These are phyloP conservation scores for Myathropa florea DNA, from an alignment of 2,888 invertebrate species.

Conservation along the genomic window DNA sequence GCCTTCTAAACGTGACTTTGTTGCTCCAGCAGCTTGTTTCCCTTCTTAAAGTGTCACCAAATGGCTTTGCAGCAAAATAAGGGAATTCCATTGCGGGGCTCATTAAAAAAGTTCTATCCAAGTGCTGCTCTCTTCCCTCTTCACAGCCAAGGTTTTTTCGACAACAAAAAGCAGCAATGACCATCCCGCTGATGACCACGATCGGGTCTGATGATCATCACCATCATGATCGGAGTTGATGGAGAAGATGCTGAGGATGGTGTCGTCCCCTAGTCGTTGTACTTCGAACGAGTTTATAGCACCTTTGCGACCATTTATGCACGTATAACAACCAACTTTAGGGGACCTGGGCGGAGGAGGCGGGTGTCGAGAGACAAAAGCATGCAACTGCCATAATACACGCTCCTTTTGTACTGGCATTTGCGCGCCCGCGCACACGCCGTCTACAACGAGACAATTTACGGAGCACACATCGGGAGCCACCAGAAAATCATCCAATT, in stretches of 20 bases:
- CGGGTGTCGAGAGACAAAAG: conserved; percentile 2
- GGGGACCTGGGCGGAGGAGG: background rate
- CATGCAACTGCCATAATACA: conserved; percentile 61
- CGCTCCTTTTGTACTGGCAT: conserved; percentile 54
- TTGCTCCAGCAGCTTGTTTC: background rate
- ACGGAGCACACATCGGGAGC: conserved; percentile 58
- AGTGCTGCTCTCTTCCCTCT: background rate
- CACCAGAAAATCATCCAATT: conserved; percentile 72
- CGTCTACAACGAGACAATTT: conserved; percentile 64
- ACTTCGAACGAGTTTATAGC: conserved; percentile 66
- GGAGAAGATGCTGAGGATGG: background rate
- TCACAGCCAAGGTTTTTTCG: background rate
- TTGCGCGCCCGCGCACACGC: conserved; percentile 32
- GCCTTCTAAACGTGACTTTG: background rate
- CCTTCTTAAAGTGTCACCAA: background rate
- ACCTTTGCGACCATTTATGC: conserved; percentile 56
- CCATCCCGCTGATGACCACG: conserved; percentile 37
- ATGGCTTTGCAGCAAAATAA: conserved; percentile 12
- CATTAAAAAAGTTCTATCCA: conserved; percentile 19
- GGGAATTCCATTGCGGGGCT: conserved; percentile 9
- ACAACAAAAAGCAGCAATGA: conserved; percentile 18
- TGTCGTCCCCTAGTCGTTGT: conserved; percentile 42
- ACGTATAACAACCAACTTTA: background rate
- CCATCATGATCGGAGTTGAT: conserved; percentile 12
- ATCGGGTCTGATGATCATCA: conserved; percentile 30